Evolutionary conservation across 2,113 vertebrate species (phyloP), one percentile per base, ranked within the genome.

Genomic region (Lucifuga dentata): DNA sequence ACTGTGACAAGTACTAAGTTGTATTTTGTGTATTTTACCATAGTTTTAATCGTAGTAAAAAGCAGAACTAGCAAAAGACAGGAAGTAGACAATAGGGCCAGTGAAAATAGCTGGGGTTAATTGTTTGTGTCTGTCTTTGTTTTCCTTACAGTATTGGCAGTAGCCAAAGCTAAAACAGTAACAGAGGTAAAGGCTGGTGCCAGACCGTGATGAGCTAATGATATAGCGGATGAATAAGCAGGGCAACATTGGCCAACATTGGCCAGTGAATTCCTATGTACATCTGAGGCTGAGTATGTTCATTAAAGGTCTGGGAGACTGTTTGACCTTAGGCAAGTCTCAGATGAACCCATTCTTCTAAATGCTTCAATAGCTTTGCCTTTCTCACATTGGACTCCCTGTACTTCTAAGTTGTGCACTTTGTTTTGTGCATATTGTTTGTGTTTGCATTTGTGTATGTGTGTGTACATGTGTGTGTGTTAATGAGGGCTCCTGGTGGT

Each of bases 401-500:
- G 63, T 61, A 74, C 40, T 83, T 85, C 76, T 82, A 57, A 29
- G 26, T 29, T 29, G 26, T 73, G 74, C 75, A 59, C 73, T 64
- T n/a, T 66, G 63, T 66, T 16, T 70, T 48, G 67, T 33, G 57
- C 60, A 43, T 52, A 26, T 43, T 23, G 43, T 35, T 43, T 12
- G 41, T 56, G 68, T 57, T 50, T 64, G 43, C 63, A 44, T 67
- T 20, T 63, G 72, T 84, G 29, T 79, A 58, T 68, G 56, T 81
- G 57, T 78, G 67, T 83, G 70, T 71, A 58, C 2, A 69, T 78
- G 60, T 12, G 24, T 81, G 81, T 83, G 76, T 90, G 83, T 90
- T 93, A 90, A 92, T 91, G 80, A 90, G 83, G 64, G 81, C 83
- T 91, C 87, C 91, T 89, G 86, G 87, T 86, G 88, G 80, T 90